These are phyloP conservation scores for Lamellibrachia columna DNA, from an alignment of 2,888 invertebrate genomes.

Conservation along the genomic window DNA sequence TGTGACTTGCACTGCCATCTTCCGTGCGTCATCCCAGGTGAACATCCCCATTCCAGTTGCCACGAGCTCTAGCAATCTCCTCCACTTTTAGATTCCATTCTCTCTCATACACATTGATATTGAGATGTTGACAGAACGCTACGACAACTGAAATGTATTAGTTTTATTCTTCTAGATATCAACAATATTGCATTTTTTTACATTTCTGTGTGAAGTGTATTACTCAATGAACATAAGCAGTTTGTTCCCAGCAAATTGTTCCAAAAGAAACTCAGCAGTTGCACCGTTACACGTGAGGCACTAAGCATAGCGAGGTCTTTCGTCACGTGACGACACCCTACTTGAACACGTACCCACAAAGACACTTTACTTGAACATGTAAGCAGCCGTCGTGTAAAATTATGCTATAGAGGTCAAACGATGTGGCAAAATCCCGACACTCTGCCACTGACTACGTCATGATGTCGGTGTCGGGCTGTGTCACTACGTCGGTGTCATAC, in stretches of 20 bases:
- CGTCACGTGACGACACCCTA: too few species aligned
- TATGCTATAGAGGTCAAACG: background rate
- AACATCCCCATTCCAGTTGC: too few species aligned
- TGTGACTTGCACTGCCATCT: too few species aligned
- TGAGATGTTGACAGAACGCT: background rate
- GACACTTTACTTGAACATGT: background rate
- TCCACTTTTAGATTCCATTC: too few species aligned
- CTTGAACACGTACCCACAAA: too few species aligned
- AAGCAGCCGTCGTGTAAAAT: background rate
- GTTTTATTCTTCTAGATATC: background rate
- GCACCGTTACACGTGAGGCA: background rate
- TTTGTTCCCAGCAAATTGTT: background rate
- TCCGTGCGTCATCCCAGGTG: too few species aligned
- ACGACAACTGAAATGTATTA: too few species aligned
- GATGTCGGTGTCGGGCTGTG: background rate
- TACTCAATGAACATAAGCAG: background rate
- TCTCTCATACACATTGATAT: too few species aligned
- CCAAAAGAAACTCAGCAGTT: constrained; percentile 2
- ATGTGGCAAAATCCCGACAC: background rate
- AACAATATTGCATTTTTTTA: background rate
- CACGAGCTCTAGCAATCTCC: too few species aligned
- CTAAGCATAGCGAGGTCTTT: background rate
- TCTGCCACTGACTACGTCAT: background rate
- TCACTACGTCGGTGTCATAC: background rate
- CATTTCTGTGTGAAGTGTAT: background rate